Evolutionary conservation across 2,113 vertebrate genomes (phyloP), one percentile per base, ranked within the genome.

Genomic region (Orthonyx spaldingii): DNA sequence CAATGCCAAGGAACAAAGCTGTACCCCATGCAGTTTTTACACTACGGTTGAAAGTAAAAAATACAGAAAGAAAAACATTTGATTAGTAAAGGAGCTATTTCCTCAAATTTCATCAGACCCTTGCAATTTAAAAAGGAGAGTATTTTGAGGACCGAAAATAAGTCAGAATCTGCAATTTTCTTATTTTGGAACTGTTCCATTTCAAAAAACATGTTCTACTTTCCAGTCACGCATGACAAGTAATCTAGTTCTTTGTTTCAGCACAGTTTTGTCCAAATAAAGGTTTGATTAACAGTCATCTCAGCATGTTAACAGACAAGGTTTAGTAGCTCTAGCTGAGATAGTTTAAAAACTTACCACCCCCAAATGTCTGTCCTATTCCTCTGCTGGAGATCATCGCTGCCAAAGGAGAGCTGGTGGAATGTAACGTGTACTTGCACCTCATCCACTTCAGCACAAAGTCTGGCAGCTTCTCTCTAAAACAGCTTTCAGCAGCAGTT

Each of bases 1-100:
- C 90, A 95, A 33, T 75, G 76, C 92, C 88, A 90, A 86, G 90
- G 69, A 97, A 96, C 88, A 96, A 96, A 97, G 76, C 85, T 79
- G 44, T 56, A 94, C 92, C 93, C 87, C 94, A 92, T 93, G 76
- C 80, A 79, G 94, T 52, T 93, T 93, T 87, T 95, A 94, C 46
- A 56, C 76, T 79, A 94, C 0, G 0, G 55, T 84, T 84, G 83
- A 69, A 96, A 96, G 90, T 89, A 72, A 95, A 96, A 97, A 90
- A 87, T 59, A 89, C 6, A 86, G 93, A 86, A 97, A 96, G 92
- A 94, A 96, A 95, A 97, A 93, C 82, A 95, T 84, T 93, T 88
- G 71, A 96, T 96, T 87, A 95, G 84, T 93, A 78, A 95, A 96
- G 88, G 80, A 97, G 64, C 72, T 89, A 94, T 90, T 96, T 96